These are phyloP conservation scores for Nemoura dubitans DNA, from an alignment of 2,888 invertebrate species.

Conservation along the genomic window DNA sequence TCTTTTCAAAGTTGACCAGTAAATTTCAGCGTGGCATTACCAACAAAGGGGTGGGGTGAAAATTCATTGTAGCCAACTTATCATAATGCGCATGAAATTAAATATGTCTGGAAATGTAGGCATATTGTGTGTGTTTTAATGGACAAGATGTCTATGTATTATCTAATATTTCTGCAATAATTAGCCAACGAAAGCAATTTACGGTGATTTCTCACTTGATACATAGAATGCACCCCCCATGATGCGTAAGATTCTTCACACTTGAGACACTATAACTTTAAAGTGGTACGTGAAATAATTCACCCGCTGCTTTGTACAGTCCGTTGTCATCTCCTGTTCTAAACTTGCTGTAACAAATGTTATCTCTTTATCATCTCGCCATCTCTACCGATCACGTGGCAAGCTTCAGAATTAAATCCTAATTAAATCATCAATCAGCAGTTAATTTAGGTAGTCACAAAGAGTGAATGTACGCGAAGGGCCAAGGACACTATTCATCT, in stretches of 20 bases:
- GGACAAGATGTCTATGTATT: too few species aligned
- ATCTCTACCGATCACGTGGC: neutral
- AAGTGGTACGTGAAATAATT: neutral
- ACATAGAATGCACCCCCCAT: neutral
- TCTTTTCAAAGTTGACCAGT: too few species aligned
- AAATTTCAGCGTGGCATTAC: too few species aligned
- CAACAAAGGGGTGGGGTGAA: too few species aligned
- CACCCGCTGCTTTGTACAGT: neutral
- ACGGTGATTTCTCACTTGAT: neutral
- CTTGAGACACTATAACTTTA: neutral
- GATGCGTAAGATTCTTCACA: neutral
- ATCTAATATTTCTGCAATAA: neutral
- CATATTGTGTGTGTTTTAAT: too few species aligned
- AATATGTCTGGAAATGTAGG: too few species aligned
- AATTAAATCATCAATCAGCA: conserved; percentile 7
- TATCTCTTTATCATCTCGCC: neutral
- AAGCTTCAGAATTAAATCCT: conserved; percentile 1
- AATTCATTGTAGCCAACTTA: too few species aligned
- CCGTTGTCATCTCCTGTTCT: neutral
- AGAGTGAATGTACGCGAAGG: neutral
- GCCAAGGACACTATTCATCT: neutral
- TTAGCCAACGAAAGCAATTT: neutral
- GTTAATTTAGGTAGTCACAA: neutral
- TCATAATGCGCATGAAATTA: too few species aligned
- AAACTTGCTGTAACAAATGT: neutral